Evolutionary conservation across 2,888 invertebrate genomes (phyloP), one percentile per base, ranked within the genome.

Genomic region (Griposia aprilina): DNA sequence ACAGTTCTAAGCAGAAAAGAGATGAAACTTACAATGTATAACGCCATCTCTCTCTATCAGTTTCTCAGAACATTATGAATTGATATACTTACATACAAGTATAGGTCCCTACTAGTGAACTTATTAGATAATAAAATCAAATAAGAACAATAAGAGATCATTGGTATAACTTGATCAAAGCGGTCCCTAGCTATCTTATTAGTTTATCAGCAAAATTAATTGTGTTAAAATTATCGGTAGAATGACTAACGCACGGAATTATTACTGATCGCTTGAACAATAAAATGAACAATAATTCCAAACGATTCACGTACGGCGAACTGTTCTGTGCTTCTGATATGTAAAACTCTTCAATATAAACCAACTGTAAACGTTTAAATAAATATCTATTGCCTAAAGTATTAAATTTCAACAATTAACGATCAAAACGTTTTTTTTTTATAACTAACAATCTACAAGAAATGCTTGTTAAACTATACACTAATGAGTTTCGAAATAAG

Each of bases 401-500:
- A 74, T 63, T 11, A n/a, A 75, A 83, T 76, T 73, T 67, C 59
- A 76, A 59, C 20, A 74, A 86, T 70, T 76, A 85, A 79, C n/a
- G 15, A 30, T 69, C 23, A 69, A 78, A 86, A 74, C 17, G 76
- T 45, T 65, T 8, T 67, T 78, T 41, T 45, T 63, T 76, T 71
- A 7, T 23, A 65, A 76, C 79, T 83, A 78, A 85, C 65, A 59
- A 52, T 73, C 63, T 79, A 79, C 7, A 30, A 48, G 55, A 83
- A 79, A 79, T 86, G 75, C 60, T 67, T 78, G 74, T 68, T 52
- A 68, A 74, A 86, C 75, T 75, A 76, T 78, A 70, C n/a, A 69
- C 80, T 83, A 86, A 69, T 83, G 75, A 83, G 73, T 80, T 83
- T 57, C n/a, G 72, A 85, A 85, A 84, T 86, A 86, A 85, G 87